These are phyloP conservation scores for Ceyx cyanopectus DNA, from an alignment of 2,113 vertebrate species.

Conservation along the genomic window DNA sequence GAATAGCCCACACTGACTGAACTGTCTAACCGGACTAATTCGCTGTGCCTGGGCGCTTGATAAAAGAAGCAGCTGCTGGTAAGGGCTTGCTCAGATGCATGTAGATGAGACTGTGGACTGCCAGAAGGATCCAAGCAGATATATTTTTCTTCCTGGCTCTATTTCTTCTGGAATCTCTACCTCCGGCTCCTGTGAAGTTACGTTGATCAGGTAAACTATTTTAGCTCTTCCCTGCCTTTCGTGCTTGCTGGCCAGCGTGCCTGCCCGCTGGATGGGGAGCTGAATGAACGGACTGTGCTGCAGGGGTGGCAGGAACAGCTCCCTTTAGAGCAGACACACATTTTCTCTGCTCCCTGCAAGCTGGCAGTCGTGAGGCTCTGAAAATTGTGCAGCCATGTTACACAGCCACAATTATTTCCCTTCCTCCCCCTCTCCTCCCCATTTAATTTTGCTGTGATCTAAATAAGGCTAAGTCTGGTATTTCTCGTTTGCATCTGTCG, in stretches of 20 bases:
- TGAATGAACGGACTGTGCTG: not conserved
- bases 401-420: conserved; percentile 32
- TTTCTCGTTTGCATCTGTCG: conserved; percentile 79
- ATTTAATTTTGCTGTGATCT: conserved; percentile 59
- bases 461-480: conserved; percentile 67
- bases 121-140: conserved; percentile 57
- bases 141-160: conserved; percentile 3
- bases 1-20: conserved; percentile 86
- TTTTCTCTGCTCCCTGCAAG: conserved; percentile 31
- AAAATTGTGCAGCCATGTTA: conserved; percentile 66
- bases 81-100: conserved; percentile 79
- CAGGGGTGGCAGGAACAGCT: conserved; percentile 31
- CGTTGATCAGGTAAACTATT: conserved; percentile 69
- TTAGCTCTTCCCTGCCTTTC: not conserved
- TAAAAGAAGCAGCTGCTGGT: conserved; percentile 88
- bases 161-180: conserved; percentile 49
- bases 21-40: conserved; percentile 83
- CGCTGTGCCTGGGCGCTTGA: conserved; percentile 85
- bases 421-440: conserved; percentile 13
- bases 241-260: conserved; percentile 29
- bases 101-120: conserved; percentile 76
- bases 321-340: conserved; percentile 31
- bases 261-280: not conserved
- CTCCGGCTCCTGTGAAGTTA: conserved; percentile 53
- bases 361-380: conserved; percentile 19